Evolutionary conservation across 2,113 vertebrate genomes (phyloP), one percentile per base, ranked within the genome.

Genomic region (Trachemys scripta): DNA sequence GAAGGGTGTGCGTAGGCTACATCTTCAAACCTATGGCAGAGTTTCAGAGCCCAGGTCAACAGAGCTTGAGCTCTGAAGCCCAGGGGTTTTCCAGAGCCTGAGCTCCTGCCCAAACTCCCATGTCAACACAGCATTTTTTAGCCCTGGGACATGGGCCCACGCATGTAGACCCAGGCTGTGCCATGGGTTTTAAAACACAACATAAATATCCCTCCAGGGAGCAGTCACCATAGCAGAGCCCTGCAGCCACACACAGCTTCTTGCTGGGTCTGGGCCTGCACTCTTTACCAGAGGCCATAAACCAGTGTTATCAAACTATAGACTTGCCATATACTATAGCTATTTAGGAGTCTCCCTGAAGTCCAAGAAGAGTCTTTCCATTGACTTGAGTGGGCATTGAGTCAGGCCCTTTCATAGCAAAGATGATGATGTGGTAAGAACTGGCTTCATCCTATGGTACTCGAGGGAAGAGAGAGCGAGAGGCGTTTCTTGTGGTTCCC

Each of bases 371-470:
- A 5, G 42, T 45, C 72, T 76, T 24, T 7, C 72, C 11, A 11
- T 13, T 38, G 27, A 69, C 16, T 35, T 65, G 53, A 69, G 25
- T 7, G 31, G 94, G 31, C 27, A 27, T 47, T 45, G 50, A 88
- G 19, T n/a, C 38, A 72, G 19, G 53, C n/a, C 82, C 57, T 93
- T 81, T 49, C 31, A 27, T n/a, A 20, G 31, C 31, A 19, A 69
- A 19, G 14, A 11, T 31, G 22, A 19, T 5, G 4, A 1, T 1
- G 38, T 1, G 9, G n/a, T 2, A 5, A 90, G 83, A 90, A 22
- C 0, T 1, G 0, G 22, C 1, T 47, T 85, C 87, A 51, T 54
- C 51, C 0, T 53, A 45, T 83, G 92, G 53, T 8, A 25, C 38
- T n/a, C 27, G 65, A 81, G 56, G 9, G 78, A 89, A 85, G 45